Base-by-base conservation (phyloP, 2,888 invertebrate genomes). In the Epinotia demarniana region DNA sequence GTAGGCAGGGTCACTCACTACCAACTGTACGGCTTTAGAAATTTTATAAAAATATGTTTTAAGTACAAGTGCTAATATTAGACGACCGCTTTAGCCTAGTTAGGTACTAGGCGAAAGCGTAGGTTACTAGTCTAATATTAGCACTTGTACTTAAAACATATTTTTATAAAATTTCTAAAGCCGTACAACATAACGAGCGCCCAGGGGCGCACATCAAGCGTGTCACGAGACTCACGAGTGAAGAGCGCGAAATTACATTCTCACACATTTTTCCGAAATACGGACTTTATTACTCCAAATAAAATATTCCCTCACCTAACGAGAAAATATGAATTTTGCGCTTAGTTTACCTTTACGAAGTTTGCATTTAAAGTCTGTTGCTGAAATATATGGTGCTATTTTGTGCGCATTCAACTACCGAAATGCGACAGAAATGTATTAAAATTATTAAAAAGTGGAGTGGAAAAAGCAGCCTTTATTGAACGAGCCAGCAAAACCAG, bases 251-350 rank as follows among this genome's bases (percentile, higher is more conserved):
- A 84, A 84, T 84, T 84, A 82, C 84, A 82, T 84, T 85, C 84
- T 80, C 82, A 79, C 84, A 83, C 83, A 83, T 85, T 82, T 77
- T 80, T 77, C 79, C 81, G 80, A 83, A 84, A 84, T 83, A 81
- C 78, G 78, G 81, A 78, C 79, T 80, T 79, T 84, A 80, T 81
- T 80, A 82, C 83, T 82, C 82, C 79, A 84, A 83, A 81, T 80
- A 83, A 72, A 64, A 72, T 64, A 64, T 72, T 57, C 57, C 53
- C 43, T 46, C 57, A 64, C 27, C 57, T 58, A 64, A 57, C 72
- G 64, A 72, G 63, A 46, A 72, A 64, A 72, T 72, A 57, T 64
- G 55, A 64, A 69, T 69, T 60, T 69, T 6, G 23, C 69, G 69
- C 58, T 69, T 60, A 69, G 69, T 69, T 60, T 67, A 60, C 11